These are phyloP conservation scores for Dendrocopos noguchii DNA, from an alignment of 2,113 vertebrate species.

Conservation along the genomic window DNA sequence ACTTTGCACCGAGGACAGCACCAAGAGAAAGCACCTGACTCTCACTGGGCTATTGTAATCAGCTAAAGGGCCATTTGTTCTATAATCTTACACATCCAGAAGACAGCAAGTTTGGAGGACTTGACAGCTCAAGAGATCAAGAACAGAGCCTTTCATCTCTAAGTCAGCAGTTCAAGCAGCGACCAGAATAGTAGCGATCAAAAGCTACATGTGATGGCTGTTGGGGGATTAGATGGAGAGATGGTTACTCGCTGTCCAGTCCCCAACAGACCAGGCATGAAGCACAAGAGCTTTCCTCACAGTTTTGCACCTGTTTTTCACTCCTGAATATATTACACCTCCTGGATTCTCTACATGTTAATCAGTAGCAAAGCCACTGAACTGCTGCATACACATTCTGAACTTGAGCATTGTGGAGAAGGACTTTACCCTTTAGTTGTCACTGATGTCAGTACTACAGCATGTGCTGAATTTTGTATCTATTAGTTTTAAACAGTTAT, in stretches of 20 bases:
- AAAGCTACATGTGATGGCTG: constrained; percentile 49
- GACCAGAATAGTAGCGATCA: constrained; percentile 60
- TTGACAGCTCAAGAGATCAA: constrained; percentile 55
- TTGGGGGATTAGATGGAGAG: constrained; percentile 18
- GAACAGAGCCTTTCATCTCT: constrained; percentile 43
- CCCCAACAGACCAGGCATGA: not conserved
- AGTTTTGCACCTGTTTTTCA: constrained; percentile 12
- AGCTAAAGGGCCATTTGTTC: constrained; percentile 54
- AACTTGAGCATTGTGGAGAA: not conserved
- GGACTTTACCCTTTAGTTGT: constrained; percentile 29
- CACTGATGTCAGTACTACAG: not conserved
- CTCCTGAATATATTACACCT: not conserved
- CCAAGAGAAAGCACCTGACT: constrained; percentile 39
- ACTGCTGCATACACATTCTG: not conserved
- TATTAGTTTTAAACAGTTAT: not conserved
- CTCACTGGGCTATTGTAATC: constrained; percentile 24
- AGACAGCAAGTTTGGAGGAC: constrained; percentile 42
- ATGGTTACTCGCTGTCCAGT: not conserved
- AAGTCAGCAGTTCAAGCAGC: constrained; percentile 51
- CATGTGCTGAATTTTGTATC: not conserved
- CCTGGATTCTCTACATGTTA: not conserved
- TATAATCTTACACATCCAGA: not conserved
- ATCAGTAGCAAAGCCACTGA: constrained; percentile 24
- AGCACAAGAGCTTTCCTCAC: not conserved
- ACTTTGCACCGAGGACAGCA: constrained; percentile 12